phyloP scores from a whole-genome alignment of 2,888 invertebrate genomes.

The Gonocerus acuteangulatus region DNA sequence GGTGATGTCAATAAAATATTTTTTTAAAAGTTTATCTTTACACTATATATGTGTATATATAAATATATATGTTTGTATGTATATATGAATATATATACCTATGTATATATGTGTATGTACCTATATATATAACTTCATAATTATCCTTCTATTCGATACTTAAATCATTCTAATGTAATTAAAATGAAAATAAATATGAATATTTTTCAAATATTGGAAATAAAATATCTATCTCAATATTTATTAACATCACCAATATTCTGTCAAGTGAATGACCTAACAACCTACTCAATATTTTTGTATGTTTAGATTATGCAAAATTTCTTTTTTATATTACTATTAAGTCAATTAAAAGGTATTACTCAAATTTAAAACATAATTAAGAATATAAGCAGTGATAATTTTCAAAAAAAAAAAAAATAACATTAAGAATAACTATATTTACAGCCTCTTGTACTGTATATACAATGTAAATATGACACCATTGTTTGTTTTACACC shows the following conservation, averaged over 20 bases:
- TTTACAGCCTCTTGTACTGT: conserved; percentile 37
- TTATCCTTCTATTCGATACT: too few relatives aligned
- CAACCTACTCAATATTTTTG: conserved; percentile 34
- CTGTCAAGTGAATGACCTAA: conserved; percentile 22
- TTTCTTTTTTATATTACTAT: conserved; percentile 31
- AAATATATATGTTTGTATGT: too few relatives aligned
- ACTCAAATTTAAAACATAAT: conserved; percentile 30
- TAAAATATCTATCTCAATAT: not conserved
- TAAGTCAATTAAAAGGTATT: conserved; percentile 35
- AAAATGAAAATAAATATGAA: not conserved
- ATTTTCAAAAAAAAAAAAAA: conserved; percentile 28
- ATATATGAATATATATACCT: too few relatives aligned
- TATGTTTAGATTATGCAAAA: conserved; percentile 33
- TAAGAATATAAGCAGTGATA: conserved; percentile 31
- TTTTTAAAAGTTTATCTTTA: too few relatives aligned
- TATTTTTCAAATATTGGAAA: conserved; percentile 6
- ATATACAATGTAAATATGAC: conserved; percentile 38
- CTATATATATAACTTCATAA: too few relatives aligned
- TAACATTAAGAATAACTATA: conserved; percentile 22
- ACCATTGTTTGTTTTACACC: conserved; percentile 38
- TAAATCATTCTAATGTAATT: not conserved
- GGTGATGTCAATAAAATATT: conserved; percentile 19
- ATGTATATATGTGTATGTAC: too few relatives aligned
- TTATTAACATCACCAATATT: conserved; percentile 24
- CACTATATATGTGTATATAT: too few relatives aligned